These are phyloP conservation scores for Epinotia brunnichana DNA, from an alignment of 2,888 invertebrate species.

Conservation along the genomic window DNA sequence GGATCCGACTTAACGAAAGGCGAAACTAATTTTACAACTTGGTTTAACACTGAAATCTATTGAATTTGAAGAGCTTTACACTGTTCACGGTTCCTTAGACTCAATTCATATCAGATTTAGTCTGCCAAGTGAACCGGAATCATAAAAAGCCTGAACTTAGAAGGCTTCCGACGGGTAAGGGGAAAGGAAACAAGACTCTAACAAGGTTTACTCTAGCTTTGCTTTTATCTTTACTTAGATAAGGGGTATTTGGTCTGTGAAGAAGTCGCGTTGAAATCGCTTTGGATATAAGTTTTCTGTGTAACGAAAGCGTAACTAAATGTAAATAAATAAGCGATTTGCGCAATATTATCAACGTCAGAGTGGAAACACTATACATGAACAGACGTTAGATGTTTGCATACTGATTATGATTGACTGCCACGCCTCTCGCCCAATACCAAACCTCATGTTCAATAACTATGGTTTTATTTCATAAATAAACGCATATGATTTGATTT, in stretches of 20 bases:
- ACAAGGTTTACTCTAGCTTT: constrained; percentile 12
- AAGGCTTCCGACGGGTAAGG: constrained; percentile 40
- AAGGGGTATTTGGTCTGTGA: constrained; percentile 15
- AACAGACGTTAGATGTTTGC: constrained; percentile 57
- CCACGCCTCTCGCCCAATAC: constrained; percentile 39
- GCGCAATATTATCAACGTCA: constrained; percentile 2
- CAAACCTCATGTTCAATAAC: not conserved
- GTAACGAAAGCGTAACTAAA: not conserved
- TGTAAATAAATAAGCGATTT: constrained; percentile 3
- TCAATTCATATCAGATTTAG: constrained; percentile 41
- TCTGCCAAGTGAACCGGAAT: constrained; percentile 38
- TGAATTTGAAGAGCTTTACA: constrained; percentile 39
- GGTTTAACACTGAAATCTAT: constrained; percentile 39
- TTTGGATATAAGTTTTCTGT: not conserved
- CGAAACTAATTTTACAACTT: constrained; percentile 30
- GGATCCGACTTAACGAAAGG: constrained; percentile 20
- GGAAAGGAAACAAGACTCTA: constrained; percentile 26
- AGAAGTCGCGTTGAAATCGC: constrained; percentile 26
- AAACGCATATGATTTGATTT: constrained; percentile 2
- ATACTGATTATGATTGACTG: constrained; percentile 50
- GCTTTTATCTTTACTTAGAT: not conserved
- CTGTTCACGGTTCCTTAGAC: constrained; percentile 40
- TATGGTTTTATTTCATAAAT: not conserved
- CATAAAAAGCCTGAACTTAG: constrained; percentile 41
- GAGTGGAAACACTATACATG: constrained; percentile 53